Percentiles rank a stretch among this genome's conserved stretches.
These are phyloP conservation scores for Cricetomys ansorgei DNA, from an alignment of 2,113 vertebrate species.

Conservation along the genomic window DNA sequence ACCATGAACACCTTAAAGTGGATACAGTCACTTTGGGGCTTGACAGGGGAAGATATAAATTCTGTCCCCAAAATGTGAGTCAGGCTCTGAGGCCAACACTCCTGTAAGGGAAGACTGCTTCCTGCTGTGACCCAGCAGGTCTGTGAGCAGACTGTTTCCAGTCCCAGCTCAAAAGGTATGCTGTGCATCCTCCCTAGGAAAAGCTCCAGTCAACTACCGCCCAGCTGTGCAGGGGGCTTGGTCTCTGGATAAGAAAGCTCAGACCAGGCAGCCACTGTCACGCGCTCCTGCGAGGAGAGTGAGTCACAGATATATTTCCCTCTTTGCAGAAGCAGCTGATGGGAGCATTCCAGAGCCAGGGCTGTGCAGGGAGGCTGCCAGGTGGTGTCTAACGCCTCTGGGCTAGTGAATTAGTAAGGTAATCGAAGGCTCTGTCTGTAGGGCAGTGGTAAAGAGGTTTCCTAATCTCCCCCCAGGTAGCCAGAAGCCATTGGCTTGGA, in stretches of 20 bases:
- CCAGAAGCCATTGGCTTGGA: background rate
- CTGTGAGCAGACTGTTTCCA: background rate
- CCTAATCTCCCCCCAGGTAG: background rate
- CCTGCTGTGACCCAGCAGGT: background rate
- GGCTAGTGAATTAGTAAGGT: background rate
- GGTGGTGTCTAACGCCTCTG: background rate
- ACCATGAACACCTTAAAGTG: too few species aligned
- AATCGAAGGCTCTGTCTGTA: background rate
- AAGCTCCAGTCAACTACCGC: fast-evolving
- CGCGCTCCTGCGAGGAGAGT: background rate
- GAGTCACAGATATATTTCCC: background rate
- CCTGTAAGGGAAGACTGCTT: background rate
- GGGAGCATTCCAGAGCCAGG: background rate
- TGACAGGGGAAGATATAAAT: background rate
- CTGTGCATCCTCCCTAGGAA: fast-evolving
- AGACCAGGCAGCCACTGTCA: background rate
- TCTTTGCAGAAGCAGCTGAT: conserved; percentile 32
- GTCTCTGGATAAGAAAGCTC: background rate
- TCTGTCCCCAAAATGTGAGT: background rate
- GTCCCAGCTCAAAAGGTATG: background rate
- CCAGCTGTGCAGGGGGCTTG: background rate
- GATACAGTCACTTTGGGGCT: background rate
- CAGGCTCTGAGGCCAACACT: background rate
- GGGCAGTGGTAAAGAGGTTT: background rate
- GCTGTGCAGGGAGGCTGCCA: background rate